phyloP scores from a whole-genome alignment of 2,113 vertebrate species.

The Triplophysa dalaica region DNA sequence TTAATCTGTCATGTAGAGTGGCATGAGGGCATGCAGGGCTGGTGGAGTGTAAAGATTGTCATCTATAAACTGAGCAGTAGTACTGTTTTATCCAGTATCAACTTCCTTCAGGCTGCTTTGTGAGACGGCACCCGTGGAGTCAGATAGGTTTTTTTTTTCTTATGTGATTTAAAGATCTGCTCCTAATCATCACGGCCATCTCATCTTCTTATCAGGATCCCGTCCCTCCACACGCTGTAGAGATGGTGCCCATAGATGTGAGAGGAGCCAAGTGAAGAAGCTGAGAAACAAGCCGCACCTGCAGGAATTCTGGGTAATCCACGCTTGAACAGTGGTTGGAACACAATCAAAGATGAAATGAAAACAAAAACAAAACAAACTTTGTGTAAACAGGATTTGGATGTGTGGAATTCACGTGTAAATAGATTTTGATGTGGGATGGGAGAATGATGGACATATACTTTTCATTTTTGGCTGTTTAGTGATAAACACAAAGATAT shows the following conservation, averaged over 20 bases:
- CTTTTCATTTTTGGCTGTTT: no score
- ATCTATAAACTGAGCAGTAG: constrained; percentile 18
- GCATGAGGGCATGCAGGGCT: not conserved
- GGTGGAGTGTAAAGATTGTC: constrained; percentile 11
- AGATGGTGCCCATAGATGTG: constrained; percentile 57
- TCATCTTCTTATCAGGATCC: constrained; percentile 52
- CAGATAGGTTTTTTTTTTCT: constrained; percentile 33
- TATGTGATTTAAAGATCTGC: not conserved
- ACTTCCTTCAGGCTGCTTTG: constrained; percentile 23
- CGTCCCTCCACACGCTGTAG: constrained; percentile 53
- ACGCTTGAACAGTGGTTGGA: not conserved
- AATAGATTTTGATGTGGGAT: not conserved
- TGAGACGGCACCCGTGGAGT: constrained; percentile 11
- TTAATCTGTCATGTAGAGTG: constrained; percentile 36
- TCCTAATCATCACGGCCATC: constrained; percentile 36
- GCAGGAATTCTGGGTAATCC: constrained; percentile 35
- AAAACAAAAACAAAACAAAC: constrained; percentile 4
- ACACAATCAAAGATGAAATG: constrained; percentile 1
- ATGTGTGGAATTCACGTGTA: not conserved
- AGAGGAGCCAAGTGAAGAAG: constrained; percentile 43
- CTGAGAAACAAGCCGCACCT: not conserved
- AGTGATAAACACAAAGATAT: no score
- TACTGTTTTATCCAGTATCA: constrained; percentile 18
- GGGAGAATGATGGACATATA: no score
- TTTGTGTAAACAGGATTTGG: constrained; percentile 38